phyloP scores from a whole-genome alignment of 1,140 invertebrate genomes.

The Lethocerus indicus region DNA sequence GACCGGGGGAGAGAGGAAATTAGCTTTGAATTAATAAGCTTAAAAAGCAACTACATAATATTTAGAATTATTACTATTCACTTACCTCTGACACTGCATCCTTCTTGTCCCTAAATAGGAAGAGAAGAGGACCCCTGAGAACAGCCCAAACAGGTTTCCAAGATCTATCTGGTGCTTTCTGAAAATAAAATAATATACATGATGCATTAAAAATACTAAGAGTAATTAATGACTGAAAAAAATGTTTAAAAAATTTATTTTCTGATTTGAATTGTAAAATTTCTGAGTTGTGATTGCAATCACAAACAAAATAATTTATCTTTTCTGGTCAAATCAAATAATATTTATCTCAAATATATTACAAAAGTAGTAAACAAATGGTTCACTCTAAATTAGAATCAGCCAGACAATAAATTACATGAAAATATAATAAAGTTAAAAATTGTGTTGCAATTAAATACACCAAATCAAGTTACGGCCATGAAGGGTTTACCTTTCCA shows the following conservation, averaged over 20 bases:
- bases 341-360: not conserved
- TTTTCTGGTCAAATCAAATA: too few species aligned
- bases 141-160: conserved; percentile 59
- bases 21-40: not conserved
- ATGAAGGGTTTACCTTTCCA: conserved; percentile 43
- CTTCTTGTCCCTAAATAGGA: conserved; percentile 53
- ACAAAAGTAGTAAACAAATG: not conserved
- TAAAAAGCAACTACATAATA: not conserved
- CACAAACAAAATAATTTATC: too few species aligned
- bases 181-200: conserved; percentile 17
- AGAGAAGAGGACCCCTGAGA: conserved; percentile 42
- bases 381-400: not conserved
- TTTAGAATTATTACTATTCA: not conserved
- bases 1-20: too few species aligned
- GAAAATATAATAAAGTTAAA: not conserved
- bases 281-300: too few species aligned
- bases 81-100: conserved; percentile 18
- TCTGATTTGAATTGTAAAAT: too few species aligned
- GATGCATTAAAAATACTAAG: too few species aligned
- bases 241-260: too few species aligned
- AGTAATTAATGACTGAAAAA: too few species aligned
- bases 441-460: not conserved
- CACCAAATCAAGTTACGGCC: not conserved
- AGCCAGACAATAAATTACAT: too few species aligned
- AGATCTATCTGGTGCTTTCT: conserved; percentile 53